phyloP scores from a whole-genome alignment of 2,113 vertebrate species.

The Motacilla alba region DNA sequence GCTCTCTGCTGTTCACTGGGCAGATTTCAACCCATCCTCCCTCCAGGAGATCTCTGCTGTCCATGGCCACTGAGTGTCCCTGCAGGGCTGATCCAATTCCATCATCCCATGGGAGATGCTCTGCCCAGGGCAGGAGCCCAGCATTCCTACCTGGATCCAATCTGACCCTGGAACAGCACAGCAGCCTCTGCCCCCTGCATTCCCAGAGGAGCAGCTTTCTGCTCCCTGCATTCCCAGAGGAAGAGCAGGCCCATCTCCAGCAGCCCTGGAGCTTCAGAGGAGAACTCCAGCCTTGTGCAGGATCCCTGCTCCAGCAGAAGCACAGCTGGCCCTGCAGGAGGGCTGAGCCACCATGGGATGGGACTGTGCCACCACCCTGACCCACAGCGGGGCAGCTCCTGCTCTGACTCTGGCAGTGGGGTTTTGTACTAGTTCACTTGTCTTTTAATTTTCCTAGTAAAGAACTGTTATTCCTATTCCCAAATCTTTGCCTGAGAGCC shows the following conservation, averaged over 20 bases:
- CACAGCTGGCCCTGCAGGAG: not conserved
- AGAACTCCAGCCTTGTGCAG: not conserved
- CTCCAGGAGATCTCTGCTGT: not conserved
- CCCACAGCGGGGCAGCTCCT: not conserved
- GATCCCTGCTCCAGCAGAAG: not conserved
- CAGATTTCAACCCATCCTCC: not conserved
- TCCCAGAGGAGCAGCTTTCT: not conserved
- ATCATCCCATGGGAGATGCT: not conserved
- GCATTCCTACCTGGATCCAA: not conserved
- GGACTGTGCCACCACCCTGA: not conserved
- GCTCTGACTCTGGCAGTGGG: fast-evolving
- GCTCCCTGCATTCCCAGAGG: not conserved
- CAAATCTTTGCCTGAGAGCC: not conserved
- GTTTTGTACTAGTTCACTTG: not conserved
- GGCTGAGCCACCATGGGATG: not conserved
- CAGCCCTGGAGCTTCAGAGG: not conserved
- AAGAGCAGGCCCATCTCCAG: not conserved
- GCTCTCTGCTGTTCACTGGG: not conserved
- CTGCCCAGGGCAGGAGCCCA: not conserved
- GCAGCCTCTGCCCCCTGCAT: not conserved
- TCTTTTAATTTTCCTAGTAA: not conserved
- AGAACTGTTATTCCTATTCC: not conserved
- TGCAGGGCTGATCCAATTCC: not conserved
- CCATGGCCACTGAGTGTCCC: not conserved
- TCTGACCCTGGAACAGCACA: not conserved